phyloP scores from a whole-genome alignment of 2,113 vertebrate species.

The Corvus moneduloides region DNA sequence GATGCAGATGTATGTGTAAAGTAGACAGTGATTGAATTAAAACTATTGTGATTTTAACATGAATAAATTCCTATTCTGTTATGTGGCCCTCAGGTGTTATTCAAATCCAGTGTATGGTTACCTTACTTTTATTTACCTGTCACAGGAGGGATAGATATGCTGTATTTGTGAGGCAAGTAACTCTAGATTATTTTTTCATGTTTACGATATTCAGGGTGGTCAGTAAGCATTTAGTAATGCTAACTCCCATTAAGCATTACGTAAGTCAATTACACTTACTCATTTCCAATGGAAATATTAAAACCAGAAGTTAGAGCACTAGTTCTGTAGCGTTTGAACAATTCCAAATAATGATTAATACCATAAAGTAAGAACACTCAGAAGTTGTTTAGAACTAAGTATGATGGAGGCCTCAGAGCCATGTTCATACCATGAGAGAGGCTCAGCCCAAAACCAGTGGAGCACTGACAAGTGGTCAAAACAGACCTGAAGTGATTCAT shows the following conservation, averaged over 20 bases:
- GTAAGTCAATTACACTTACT: neutral
- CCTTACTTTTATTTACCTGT: neutral
- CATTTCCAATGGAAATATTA: constrained; percentile 6
- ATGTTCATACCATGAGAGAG: accelerated
- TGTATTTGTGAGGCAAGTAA: neutral
- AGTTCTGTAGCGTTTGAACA: neutral
- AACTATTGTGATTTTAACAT: neutral
- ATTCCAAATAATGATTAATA: neutral
- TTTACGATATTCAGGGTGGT: neutral
- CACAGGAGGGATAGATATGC: neutral
- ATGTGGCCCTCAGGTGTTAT: neutral
- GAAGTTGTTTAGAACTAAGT: neutral
- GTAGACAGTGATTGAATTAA: neutral
- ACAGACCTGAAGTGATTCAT: neutral
- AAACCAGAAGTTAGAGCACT: neutral
- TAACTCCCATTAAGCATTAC: neutral
- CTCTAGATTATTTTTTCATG: neutral
- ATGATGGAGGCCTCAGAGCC: neutral
- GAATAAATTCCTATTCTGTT: neutral
- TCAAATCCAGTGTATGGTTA: neutral
- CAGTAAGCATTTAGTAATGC: neutral
- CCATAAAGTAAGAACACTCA: neutral
- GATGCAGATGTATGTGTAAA: neutral
- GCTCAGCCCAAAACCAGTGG: neutral
- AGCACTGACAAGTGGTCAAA: neutral